These are phyloP conservation scores for Papilio polyxenes DNA, from an alignment of 1,140 invertebrate species.

Conservation along the genomic window DNA sequence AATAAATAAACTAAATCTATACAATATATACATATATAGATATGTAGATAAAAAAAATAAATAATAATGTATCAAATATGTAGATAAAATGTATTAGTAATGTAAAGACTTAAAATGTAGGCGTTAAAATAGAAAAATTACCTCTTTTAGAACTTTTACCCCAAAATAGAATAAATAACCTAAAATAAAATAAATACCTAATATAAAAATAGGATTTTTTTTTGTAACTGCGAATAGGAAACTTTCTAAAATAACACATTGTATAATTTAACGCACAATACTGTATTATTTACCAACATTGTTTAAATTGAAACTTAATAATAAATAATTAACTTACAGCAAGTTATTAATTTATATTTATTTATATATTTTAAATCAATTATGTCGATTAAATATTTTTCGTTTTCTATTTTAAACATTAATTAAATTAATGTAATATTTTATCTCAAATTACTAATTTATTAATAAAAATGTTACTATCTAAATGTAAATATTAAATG, in stretches of 20 bases:
- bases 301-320: background rate
- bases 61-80: slow-evolving; percentile 34
- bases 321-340: background rate
- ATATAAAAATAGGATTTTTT: slow-evolving; percentile 11
- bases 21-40: slow-evolving; percentile 2
- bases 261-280: slow-evolving; percentile 33
- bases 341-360: slow-evolving; percentile 29
- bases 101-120: slow-evolving; percentile 34
- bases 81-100: slow-evolving; percentile 38
- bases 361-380: slow-evolving; percentile 28
- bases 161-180: slow-evolving; percentile 4
- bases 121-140: slow-evolving; percentile 27
- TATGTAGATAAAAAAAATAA: slow-evolving; percentile 32
- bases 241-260: background rate
- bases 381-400: background rate
- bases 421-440: background rate
- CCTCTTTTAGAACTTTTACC: slow-evolving; percentile 33
- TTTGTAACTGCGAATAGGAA: background rate
- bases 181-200: slow-evolving; percentile 6
- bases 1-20: slow-evolving; percentile 7
- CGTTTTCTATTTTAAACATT: too few species aligned
- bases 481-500: slow-evolving; percentile 28
- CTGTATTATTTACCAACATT: background rate
- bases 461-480: slow-evolving; percentile 40
- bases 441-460: background rate